Base-by-base conservation (phyloP, 2,797 vertebrate genomes). In the Hafferia zeledoni region DNA sequence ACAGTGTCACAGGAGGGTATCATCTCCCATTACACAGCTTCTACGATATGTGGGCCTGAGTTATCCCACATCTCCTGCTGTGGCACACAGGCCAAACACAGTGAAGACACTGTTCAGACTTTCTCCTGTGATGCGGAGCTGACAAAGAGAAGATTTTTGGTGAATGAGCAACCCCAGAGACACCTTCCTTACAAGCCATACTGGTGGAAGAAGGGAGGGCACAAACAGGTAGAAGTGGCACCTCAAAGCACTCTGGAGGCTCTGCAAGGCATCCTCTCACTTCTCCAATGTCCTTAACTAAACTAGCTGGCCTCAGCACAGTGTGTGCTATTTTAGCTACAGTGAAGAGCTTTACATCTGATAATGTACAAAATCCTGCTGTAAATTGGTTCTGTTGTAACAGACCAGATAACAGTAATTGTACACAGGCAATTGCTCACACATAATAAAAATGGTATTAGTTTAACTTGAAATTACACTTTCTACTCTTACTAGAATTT, bases 1-100 rank as follows among this genome's bases (percentile, higher is more conserved):
- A 60, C 41, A 55, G 19, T 37, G 56, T 25, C 41, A 41, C 53
- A 53, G 12, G 17, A 57, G 20, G 11, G 19, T 56, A 74, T 24
- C 2, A 3, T 13, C 33, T 47, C 60, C 6, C 0, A 0, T 49
- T 3, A 65, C n/a, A 3, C 17, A 56, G 5, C 28, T 71, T 71
- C 18, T 60, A 65, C 37, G 20, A 56, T 23, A 33, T 44, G 25
- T 70, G 17, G 11, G 14, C 13, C 24, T 17, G 18, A 64, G 16
- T 53, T 55, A 78, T 31, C 10, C 17, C 17, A 11, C 15, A 35
- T 33, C 17, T 50, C 25, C 43, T 41, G 20, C 25, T 24, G 25
- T 13, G 12, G 35, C 63, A 59, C n/a, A 43, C 8, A 69, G 17
- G 35, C 24, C 55, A 46, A 65, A 35, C 23, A 65, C 35, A 59